phyloP scores from a whole-genome alignment of 2,888 invertebrate species.

The Rhorus exstirpatorius region DNA sequence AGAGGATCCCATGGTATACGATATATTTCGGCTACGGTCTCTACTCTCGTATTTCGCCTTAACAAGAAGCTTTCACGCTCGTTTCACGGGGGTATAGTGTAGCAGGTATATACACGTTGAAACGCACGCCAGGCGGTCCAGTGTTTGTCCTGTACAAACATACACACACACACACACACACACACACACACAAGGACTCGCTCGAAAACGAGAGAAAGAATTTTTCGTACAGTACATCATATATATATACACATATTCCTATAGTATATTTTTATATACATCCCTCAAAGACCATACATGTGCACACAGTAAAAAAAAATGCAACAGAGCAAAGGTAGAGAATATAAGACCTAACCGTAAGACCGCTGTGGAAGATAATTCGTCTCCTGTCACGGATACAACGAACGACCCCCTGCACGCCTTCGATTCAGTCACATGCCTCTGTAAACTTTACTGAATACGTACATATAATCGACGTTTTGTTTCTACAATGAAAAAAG shows the following conservation, averaged over 20 bases:
- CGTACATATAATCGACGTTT: constrained; percentile 10
- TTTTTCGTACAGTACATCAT: constrained; percentile 35
- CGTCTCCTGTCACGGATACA: constrained; percentile 32
- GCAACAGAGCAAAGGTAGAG: constrained; percentile 1
- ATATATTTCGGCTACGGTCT: constrained; percentile 65
- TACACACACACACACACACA: constrained; percentile 56
- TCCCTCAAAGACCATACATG: background rate
- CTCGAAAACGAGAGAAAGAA: constrained; percentile 41
- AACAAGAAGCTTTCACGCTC: constrained; percentile 74
- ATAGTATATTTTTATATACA: constrained; percentile 24
- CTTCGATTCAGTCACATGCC: constrained; percentile 42
- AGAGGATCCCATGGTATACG: constrained; percentile 44
- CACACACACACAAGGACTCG: constrained; percentile 59
- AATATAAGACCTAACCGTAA: constrained; percentile 24
- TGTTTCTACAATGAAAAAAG: constrained; percentile 12
- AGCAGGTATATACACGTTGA: constrained; percentile 42
- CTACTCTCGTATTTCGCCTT: constrained; percentile 70
- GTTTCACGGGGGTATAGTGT: constrained; percentile 70
- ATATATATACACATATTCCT: constrained; percentile 14
- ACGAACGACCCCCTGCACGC: constrained; percentile 5
- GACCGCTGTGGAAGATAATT: constrained; percentile 37
- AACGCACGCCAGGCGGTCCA: constrained; percentile 68
- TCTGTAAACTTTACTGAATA: background rate
- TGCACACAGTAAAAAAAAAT: constrained; percentile 31
- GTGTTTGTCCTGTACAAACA: constrained; percentile 71